Base-by-base conservation (phyloP, 1,140 invertebrate species). In the Rhysida immarginata region DNA sequence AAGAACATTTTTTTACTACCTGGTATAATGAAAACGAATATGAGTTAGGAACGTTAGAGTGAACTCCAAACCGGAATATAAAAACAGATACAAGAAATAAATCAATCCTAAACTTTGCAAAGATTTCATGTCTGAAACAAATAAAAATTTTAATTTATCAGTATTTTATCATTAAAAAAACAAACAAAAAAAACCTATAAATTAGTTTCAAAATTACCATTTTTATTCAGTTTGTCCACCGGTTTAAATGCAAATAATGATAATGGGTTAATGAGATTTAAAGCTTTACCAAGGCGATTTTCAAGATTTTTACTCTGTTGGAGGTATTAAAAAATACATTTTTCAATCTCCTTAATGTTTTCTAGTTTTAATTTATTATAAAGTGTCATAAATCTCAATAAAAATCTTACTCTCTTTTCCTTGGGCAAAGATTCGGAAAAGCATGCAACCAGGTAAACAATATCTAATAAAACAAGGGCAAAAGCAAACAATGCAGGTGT, bases 51-150 rank as follows among this genome's bases (percentile, higher is more conserved):
- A 99, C 41, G 93, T 96, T 26, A 99, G 73, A 1, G 95, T 98
- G 67, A 97, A 99, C 71, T 99, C 96, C 29, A 99, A 73, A 0
- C 94, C 95, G 54, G 94, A 96, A 68, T 96, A 99, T 23, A 98
- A 75, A 66, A 99, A 95, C 42, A 99, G 74, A 71, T 96, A 99
- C 0, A 95, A 67, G 68, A 99, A 98, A 71, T 97, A 97, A 21
- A 91, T 81, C 27, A 77, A 61, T 52, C 94, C 94, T 55, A 96
- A 73, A 42, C 74, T 77, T 62, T 79, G 78, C 49, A 98, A 71
- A 56, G 79, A 73, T 57, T 71, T 67, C 43, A 77, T 71, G 67
- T 87, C 82, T 76, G 65, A 57, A 65, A 59, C 0, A 29, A 2
- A 58, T 59, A 29, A 48, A 26, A 16, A 53, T 27, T 52, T n/a